Base-by-base conservation (phyloP, 2,113 vertebrate genomes). In the Platichthys stellatus region DNA sequence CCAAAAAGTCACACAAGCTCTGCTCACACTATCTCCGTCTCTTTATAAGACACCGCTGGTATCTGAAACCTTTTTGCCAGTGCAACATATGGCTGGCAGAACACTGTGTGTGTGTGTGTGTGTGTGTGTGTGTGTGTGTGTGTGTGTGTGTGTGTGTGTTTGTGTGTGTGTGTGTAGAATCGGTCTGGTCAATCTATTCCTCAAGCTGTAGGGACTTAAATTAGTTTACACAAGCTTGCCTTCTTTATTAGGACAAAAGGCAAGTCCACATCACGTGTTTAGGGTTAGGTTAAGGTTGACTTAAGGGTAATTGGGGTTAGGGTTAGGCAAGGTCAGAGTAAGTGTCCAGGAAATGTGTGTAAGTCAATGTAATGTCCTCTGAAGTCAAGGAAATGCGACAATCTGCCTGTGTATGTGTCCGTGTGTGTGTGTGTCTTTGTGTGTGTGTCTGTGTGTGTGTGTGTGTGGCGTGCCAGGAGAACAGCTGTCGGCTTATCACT, bases 401-500 rank as follows among this genome's bases (percentile, higher is more conserved):
- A 21, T 65, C 21, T 69, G 31, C 20, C 21, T 69, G 45, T 43
- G 35, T 63, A 20, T 21, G 60, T 63, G 61, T 21, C 35, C 43
- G 31, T 69, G 38, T 72, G 67, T 69, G 56, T 63, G 61, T 21
- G 61, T 40, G 31, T 66, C 21, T 65, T 12, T 69, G 31, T n/a
- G 45, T 69, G 43, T 40, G 20, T 66, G 28, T 65, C 12, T 69
- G 31, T n/a, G 45, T 40, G 35, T 63, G 61, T 21, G 61, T 63
- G 20, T 69, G 38, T 72, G 67, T 69, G 49, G 59, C 26, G 24
- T 67, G 74, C 40, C 35, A 45, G 38, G 59, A 76, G 65, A 91
- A 79, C 88, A 91, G 88, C 87, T 90, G 88, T 80, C 69, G 28
- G 59, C 82, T 80, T 72, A 82, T 91, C 81, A 77, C 74, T 79